Conservation (phyloP, 2,797 vertebrate genomes). For the Anisognathus igniventris region DNA sequence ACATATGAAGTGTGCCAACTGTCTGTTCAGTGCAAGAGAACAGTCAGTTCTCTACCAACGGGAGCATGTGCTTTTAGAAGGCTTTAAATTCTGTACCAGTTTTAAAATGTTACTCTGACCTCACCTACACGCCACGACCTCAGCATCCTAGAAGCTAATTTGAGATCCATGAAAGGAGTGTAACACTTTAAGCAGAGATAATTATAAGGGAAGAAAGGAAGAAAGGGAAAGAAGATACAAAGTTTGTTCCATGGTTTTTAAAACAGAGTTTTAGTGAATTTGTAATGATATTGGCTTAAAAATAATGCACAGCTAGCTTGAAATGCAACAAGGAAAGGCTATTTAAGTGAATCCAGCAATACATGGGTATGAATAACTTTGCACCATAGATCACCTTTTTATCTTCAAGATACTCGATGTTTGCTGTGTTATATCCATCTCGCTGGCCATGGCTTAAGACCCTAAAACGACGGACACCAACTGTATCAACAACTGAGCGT, state of each 20-base stretch:
- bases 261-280: constrained; percentile 24
- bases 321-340: constrained; percentile 52
- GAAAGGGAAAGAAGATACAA: constrained; percentile 16
- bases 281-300: constrained; percentile 28
- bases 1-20: neutral
- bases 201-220: constrained; percentile 6
- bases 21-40: neutral
- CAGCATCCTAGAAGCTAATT: neutral
- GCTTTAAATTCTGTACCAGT: neutral
- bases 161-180: neutral
- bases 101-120: neutral
- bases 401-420: constrained; percentile 92
- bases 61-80: neutral
- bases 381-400: constrained; percentile 81
- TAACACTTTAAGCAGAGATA: constrained; percentile 6
- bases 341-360: constrained; percentile 57
- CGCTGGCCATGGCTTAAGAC: constrained; percentile 88
- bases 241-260: constrained; percentile 24
- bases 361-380: constrained; percentile 67
- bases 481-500: constrained; percentile 88
- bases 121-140: neutral
- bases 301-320: constrained; percentile 55
- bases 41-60: neutral
- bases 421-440: constrained; percentile 91
- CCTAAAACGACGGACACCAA: constrained; percentile 86